Evolutionary conservation across 1,140 invertebrate genomes (phyloP), one percentile per base, ranked within the genome.

Genomic region (Ceratoteleas bidentatus): DNA sequence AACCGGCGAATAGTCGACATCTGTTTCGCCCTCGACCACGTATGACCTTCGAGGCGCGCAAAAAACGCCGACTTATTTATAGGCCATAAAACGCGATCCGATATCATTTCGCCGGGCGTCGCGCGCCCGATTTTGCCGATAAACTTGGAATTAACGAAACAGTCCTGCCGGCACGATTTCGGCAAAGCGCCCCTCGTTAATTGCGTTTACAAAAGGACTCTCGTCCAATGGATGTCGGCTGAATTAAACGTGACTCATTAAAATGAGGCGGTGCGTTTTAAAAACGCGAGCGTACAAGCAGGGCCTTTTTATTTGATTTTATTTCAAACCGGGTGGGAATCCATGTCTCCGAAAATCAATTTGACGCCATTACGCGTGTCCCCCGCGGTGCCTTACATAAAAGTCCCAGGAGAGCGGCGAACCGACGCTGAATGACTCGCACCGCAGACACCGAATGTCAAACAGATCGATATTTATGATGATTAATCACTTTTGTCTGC

Each of bases 401-500:
- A 77, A 75, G 68, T 84, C 85, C 74, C 83, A 45, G n/a, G 83
- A 74, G 83, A 85, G 68, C 38, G 66, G 56, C 58, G 66, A 64
- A 75, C 13, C 47, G 40, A 36, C 43, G 83, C 83, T 24, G 24
- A 80, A 77, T 81, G 80, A 84, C 83, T 84, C 40, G 77, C 70
- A 64, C 76, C 62, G 73, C 66, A 61, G 75, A 77, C 65, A 73
- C 45, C 57, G 72, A 76, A 80, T 80, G 85, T 85, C 85, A 86
- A 84, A 85, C 83, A 82, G 75, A 85, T 86, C 85, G 85, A 86
- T 86, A 84, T 81, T 82, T 76, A 84, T 62, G 62, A 86, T 86
- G 83, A 86, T 86, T 85, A 82, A 87, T 87, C 73, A 84, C 57
- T 80, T 68, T 72, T 73, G 14, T 61, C 40, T 24, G 11, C 15